Base-by-base conservation (phyloP, 37 sponge, comb jelly and placozoan genomes). In the Aplysina aerophoba region DNA sequence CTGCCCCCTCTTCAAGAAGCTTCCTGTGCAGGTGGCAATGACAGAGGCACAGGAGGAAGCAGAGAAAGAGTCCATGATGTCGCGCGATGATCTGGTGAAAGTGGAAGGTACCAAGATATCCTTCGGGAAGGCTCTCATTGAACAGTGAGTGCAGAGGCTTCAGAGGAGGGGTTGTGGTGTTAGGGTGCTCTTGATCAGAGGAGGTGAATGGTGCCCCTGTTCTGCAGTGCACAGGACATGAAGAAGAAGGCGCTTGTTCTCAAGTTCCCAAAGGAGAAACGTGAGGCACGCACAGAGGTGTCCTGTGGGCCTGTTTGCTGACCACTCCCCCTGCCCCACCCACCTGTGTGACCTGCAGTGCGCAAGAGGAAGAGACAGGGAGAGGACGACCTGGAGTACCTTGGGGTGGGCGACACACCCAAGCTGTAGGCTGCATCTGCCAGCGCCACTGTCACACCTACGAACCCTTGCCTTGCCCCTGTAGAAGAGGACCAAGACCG, bases 31-130 rank as follows among this genome's bases (percentile, higher is more conserved):
- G 14, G 79, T 88, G 19, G 90, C 81, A 60, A 89, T 85, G 90
- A 89, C 85, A 44, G 81, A 68, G 11, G 96, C 90, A 68, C 74
- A 85, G 30, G 95, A 91, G 58, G 84, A 92, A 82, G 95, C 88
- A 28, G 79, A 89, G 31, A 88, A 82, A 30, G 93, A 94, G 77
- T 35, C 85, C 54, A 34, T 41, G 36, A 59, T 88, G 54, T n/a
- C 84, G n/a, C 83, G 89, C 33, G 90, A 92, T 61, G 95, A 94
- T 69, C 85, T 95, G 68, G 94, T 97, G 30, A 94, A 95, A 56
- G 94, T 97, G 30, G 97, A 99, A 85, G 99, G 97, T 4, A 96
- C 97, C 50, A 99, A 97, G 92, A 85, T 95, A 40, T 53, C 68
- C 28, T 83, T 93, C 57, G 86, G 86, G 6, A 83, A 82, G 75